Conservation (phyloP, 1,140 invertebrate species). For the Conopomorpha cramerella region DNA sequence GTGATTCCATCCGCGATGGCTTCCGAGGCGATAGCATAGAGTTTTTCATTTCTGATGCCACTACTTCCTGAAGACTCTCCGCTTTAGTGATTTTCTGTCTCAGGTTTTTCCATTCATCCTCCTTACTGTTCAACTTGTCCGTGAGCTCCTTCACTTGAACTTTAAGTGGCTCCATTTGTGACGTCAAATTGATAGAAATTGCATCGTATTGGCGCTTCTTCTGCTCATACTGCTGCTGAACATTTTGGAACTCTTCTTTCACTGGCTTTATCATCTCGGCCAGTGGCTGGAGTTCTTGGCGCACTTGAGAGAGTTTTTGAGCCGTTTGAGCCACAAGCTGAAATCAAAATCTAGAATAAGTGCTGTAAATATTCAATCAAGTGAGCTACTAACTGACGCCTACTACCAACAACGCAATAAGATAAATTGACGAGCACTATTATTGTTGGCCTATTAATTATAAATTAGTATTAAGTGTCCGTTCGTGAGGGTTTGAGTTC, state of each 20-base stretch:
- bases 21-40: constrained; percentile 50
- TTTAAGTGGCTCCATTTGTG: constrained; percentile 56
- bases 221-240: constrained; percentile 57
- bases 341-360: constrained; percentile 7
- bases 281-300: constrained; percentile 51
- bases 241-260: constrained; percentile 48
- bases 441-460: no score
- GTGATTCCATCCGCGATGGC: constrained; percentile 48
- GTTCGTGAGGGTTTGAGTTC: no score
- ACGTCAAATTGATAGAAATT: constrained; percentile 53
- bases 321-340: constrained; percentile 51
- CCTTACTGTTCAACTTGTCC: constrained; percentile 45
- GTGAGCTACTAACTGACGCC: no score
- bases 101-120: constrained; percentile 59
- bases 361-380: no score
- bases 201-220: constrained; percentile 56
- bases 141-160: constrained; percentile 43
- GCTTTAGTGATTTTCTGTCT: constrained; percentile 56
- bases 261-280: constrained; percentile 50
- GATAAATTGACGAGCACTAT: no score
- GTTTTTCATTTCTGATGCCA: constrained; percentile 54
- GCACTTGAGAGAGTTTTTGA: constrained; percentile 47
- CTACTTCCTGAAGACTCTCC: constrained; percentile 54
- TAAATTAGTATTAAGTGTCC: no score
- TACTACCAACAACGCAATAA: no score